Evolutionary conservation across 1,140 invertebrate species (phyloP).

Genomic region (Chlorops oryzae): DNA sequence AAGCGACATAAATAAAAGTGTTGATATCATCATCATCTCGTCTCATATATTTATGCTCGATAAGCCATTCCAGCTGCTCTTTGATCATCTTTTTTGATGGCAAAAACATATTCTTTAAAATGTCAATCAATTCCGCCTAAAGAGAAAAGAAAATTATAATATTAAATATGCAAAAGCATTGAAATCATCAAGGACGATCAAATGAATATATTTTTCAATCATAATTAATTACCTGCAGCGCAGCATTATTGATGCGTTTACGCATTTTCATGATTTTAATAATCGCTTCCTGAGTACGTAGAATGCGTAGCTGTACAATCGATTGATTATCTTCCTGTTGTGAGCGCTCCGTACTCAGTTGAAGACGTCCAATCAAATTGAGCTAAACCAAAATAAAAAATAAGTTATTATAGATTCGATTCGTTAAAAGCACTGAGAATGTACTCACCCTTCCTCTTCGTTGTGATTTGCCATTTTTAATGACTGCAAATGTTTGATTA

Average conservation of each 20-base stretch:
- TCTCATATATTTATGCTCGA: constrained; percentile 96
- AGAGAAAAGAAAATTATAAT: constrained; percentile 17
- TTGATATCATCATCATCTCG: constrained; percentile 96
- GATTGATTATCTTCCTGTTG: constrained; percentile 97
- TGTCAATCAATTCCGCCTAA: constrained; percentile 89
- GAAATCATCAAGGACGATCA: constrained; percentile 3
- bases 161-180: not conserved
- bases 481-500: constrained; percentile 88
- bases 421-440: not conserved
- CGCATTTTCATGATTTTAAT: constrained; percentile 99
- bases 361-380: constrained; percentile 89
- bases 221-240: constrained; percentile 63
- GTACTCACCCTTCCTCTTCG: constrained; percentile 76
- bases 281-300: constrained; percentile 91
- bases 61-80: constrained; percentile 98
- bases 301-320: constrained; percentile 90
- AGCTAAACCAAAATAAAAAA: constrained; percentile 43
- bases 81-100: constrained; percentile 99
- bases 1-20: constrained; percentile 97
- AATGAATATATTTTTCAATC: not conserved
- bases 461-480: constrained; percentile 91
- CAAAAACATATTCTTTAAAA: constrained; percentile 98
- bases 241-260: constrained; percentile 87
- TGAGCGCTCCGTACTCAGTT: constrained; percentile 89
- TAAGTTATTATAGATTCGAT: not conserved